Conservation (phyloP, 1,140 invertebrate genomes). For the Bombus cullumanus region DNA sequence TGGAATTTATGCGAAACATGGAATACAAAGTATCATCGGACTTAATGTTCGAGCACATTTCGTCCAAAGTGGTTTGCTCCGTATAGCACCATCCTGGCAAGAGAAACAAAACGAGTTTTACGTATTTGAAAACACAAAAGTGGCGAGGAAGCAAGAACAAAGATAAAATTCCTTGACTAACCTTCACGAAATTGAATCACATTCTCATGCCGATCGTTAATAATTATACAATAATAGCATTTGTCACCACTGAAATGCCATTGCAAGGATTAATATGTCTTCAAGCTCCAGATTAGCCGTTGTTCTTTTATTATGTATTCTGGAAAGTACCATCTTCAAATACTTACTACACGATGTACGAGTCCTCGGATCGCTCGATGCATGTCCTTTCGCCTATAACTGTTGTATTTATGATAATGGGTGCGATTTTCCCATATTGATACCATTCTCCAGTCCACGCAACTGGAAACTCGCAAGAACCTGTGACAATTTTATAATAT, state of each 20-base stretch:
- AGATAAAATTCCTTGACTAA: constrained; percentile 76
- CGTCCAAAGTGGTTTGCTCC: constrained; percentile 76
- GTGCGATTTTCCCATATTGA: constrained; percentile 78
- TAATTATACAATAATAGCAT: constrained; percentile 86
- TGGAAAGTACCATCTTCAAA: background rate
- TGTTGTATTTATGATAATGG: constrained; percentile 80
- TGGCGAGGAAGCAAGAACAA: background rate
- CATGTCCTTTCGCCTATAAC: constrained; percentile 81
- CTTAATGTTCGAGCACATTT: constrained; percentile 86
- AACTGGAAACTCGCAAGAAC: constrained; percentile 81
- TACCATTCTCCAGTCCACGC: constrained; percentile 84
- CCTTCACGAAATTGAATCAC: constrained; percentile 88
- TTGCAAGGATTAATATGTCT: background rate
- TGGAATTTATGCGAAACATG: constrained; percentile 88
- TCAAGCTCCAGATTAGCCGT: background rate
- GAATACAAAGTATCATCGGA: constrained; percentile 89
- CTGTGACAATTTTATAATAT: constrained; percentile 67
- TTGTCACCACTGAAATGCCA: constrained; percentile 73
- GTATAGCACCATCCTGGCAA: constrained; percentile 84
- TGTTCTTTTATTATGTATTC: background rate
- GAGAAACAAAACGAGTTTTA: background rate
- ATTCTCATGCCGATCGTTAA: constrained; percentile 86
- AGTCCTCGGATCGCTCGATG: constrained; percentile 77
- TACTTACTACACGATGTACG: constrained; percentile 81
- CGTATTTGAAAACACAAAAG: background rate